Evolutionary conservation across 2,888 invertebrate genomes (phyloP).

Genomic region (Ligdia adustata): DNA sequence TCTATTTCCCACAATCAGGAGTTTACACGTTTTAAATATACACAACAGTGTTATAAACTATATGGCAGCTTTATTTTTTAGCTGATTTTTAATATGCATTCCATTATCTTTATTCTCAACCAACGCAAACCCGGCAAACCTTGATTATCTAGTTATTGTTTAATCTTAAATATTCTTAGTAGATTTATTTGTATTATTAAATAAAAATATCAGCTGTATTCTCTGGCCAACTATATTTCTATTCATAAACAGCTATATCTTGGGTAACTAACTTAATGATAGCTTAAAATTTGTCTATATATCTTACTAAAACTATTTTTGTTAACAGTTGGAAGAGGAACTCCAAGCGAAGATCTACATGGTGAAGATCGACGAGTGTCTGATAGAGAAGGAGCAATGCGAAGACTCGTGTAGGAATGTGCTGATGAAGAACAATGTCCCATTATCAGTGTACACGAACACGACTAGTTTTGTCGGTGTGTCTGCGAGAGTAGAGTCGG

Average conservation of each 20-base stretch:
- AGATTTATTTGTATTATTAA: too few relatives aligned
- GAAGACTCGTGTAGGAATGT: slow-evolving; percentile 92
- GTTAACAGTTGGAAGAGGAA: slow-evolving; percentile 85
- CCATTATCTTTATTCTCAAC: too few relatives aligned
- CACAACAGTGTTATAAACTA: background rate
- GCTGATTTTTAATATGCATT: too few relatives aligned
- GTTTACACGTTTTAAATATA: slow-evolving; percentile 10
- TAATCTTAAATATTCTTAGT: too few relatives aligned
- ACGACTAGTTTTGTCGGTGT: slow-evolving; percentile 97
- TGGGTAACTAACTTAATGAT: too few relatives aligned
- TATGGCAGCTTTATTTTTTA: too few relatives aligned
- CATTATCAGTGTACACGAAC: slow-evolving; percentile 95
- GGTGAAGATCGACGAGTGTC: slow-evolving; percentile 96
- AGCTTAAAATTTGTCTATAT: too few relatives aligned
- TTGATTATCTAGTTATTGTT: too few relatives aligned
- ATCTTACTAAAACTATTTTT: background rate
- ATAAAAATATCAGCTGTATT: too few relatives aligned
- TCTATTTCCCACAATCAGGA: slow-evolving; percentile 26
- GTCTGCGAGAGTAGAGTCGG: slow-evolving; percentile 90
- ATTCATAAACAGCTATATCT: too few relatives aligned
- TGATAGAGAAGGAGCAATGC: slow-evolving; percentile 89
- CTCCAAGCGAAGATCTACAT: slow-evolving; percentile 90
- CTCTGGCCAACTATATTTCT: too few relatives aligned
- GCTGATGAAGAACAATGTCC: slow-evolving; percentile 88
- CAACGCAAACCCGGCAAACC: too few relatives aligned